These are phyloP conservation scores for Papilio machaon DNA, from an alignment of 1,140 invertebrate genomes.

Conservation along the genomic window DNA sequence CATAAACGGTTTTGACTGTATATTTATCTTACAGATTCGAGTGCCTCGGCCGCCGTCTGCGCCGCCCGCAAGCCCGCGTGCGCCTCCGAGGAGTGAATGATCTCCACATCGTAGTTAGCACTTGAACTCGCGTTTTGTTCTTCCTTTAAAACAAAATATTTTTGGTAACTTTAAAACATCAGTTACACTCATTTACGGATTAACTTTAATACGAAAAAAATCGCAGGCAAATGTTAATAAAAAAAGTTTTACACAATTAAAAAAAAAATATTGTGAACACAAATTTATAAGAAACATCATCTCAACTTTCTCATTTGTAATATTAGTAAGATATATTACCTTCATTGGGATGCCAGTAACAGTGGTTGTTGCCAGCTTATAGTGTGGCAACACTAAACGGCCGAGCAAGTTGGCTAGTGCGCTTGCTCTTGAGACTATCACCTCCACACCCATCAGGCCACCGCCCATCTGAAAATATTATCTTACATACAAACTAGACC, in stretches of 20 bases:
- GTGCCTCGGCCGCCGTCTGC: conserved; percentile 80
- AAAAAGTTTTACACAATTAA: no score
- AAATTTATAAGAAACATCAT: no score
- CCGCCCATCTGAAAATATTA: conserved; percentile 67
- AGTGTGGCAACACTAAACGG: conserved; percentile 91
- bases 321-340: conserved; percentile 48
- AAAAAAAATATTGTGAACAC: no score
- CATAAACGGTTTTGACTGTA: no score
- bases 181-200: no score
- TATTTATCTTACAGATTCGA: conserved; percentile 81
- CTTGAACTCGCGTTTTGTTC: conserved; percentile 99
- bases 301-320: no score
- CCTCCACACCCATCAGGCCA: conserved; percentile 77
- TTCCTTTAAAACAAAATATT: conserved; percentile 82
- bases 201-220: no score
- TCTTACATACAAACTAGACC: not conserved
- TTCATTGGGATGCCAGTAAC: conserved; percentile 99
- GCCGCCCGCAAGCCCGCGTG: conserved; percentile 89
- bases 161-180: no score
- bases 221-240: no score
- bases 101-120: conserved; percentile 98
- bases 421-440: conserved; percentile 75
- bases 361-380: conserved; percentile 96
- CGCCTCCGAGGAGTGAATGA: conserved; percentile 93
- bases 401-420: conserved; percentile 86